Base-by-base conservation (phyloP, 2,888 invertebrate genomes). In the Rhyacophila evoluta region DNA sequence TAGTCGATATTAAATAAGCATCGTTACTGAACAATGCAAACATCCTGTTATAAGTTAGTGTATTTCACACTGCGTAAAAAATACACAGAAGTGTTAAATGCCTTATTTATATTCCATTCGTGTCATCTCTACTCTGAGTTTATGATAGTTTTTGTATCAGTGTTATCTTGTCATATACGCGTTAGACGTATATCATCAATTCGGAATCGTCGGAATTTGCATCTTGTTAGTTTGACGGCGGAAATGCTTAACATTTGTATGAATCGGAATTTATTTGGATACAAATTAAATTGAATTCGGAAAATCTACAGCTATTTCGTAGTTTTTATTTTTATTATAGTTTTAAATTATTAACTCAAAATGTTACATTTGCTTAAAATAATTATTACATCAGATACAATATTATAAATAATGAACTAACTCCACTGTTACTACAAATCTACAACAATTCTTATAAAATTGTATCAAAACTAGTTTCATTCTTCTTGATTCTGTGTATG, bases 61-160 rank as follows among this genome's bases (percentile, higher is more conserved):
- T 55, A 19, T 55, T 33, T 55, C 55, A 55, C 55, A 55, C 55
- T 8, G 55, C 55, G 19, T 55, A 55, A 55, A 55, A 55, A 55
- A 55, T 55, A 10, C 19, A 19, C 19, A 19, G 19, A 55, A 55
- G 55, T 55, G 19, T 19, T 19, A 55, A 55, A 55, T 55, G 29
- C 55, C 41, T 55, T 55, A 55, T 55, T 55, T 55, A 55, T 55
- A 55, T 55, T 55, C 55, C 19, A 55, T 55, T 55, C 55, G 4
- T 55, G 55, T 55, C 55, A 55, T 55, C 19, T 55, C 55, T 55
- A 19, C 19, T 55, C 25, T 55, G 2, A 4, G 55, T 19, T 1
- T 25, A 19, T 25, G 19, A 2, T 55, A 55, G 29, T 55, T 55
- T 19, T 15, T 55, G 25, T 55, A 55, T 55, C 55, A 25, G 19